These are phyloP conservation scores for Lates japonicus DNA, from an alignment of 2,797 vertebrate genomes.

Conservation along the genomic window DNA sequence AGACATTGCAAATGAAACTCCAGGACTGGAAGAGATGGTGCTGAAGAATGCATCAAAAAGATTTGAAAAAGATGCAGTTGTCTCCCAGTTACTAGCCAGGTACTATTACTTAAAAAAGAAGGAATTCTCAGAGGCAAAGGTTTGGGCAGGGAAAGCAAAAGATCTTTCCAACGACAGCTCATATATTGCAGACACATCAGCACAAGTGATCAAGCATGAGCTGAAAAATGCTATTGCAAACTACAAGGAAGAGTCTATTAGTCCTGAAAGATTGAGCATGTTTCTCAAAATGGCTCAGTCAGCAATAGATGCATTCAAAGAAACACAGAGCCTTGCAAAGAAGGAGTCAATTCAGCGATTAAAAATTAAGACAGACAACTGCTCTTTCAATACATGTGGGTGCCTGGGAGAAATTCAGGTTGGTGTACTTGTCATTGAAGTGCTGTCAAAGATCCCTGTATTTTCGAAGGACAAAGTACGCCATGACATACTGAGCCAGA, in stretches of 20 bases:
- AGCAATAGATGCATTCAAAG: constrained; percentile 73
- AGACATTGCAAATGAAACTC: constrained; percentile 68
- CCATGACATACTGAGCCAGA: constrained; percentile 59
- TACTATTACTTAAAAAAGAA: constrained; percentile 79
- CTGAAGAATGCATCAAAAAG: constrained; percentile 75
- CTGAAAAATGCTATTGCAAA: constrained; percentile 60
- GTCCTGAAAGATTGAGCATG: constrained; percentile 41
- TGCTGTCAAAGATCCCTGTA: constrained; percentile 67
- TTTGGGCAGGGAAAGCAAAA: constrained; percentile 71
- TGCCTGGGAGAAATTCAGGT: constrained; percentile 78
- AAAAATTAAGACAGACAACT: constrained; percentile 47
- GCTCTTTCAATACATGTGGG: constrained; percentile 74
- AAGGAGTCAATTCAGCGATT: constrained; percentile 55
- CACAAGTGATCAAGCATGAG: constrained; percentile 80
- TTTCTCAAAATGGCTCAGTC: constrained; percentile 71
- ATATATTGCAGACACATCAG: constrained; percentile 80
- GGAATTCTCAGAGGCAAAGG: constrained; percentile 66
- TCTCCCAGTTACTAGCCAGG: constrained; percentile 80
- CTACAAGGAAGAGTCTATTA: constrained; percentile 39
- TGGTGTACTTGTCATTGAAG: constrained; percentile 61
- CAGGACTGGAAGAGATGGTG: constrained; percentile 71
- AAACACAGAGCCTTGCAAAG: constrained; percentile 75
- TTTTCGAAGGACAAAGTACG: constrained; percentile 54
- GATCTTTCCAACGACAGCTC: constrained; percentile 68
- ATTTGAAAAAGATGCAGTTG: constrained; percentile 64